Conservation (phyloP, 2,113 vertebrate species). For the Heterocephalus glaber region DNA sequence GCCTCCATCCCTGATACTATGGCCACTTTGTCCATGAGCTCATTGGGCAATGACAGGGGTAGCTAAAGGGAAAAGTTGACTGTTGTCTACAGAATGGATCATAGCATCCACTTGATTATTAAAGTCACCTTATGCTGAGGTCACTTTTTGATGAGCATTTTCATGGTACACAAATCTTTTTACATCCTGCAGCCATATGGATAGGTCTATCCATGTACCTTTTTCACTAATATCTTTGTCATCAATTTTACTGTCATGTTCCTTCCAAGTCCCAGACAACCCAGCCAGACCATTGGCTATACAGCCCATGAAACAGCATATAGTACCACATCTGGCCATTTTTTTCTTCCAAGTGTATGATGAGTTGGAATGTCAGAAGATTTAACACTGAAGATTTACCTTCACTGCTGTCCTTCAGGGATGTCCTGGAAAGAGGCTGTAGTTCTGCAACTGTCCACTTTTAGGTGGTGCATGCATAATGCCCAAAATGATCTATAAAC, state of each 20-base stretch:
- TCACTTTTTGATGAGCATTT: neutral
- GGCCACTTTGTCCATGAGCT: neutral
- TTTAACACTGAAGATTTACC: neutral
- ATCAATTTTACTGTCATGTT: neutral
- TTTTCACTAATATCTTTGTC: neutral
- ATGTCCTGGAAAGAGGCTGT: neutral
- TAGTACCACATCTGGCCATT: neutral
- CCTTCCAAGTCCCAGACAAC: neutral
- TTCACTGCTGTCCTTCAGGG: neutral
- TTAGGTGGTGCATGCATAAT: neutral
- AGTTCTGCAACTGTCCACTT: neutral
- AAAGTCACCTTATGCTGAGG: neutral
- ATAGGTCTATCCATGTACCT: neutral
- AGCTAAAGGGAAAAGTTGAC: neutral
- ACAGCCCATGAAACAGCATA: neutral
- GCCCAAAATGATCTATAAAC: neutral
- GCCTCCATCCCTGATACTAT: neutral
- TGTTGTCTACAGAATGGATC: neutral
- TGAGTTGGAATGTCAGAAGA: neutral
- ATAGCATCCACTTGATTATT: neutral
- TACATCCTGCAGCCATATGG: neutral
- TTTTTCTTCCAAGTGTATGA: neutral
- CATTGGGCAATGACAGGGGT: neutral
- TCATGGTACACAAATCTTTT: neutral
- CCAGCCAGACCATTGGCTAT: neutral